Conservation (phyloP, 30 jellyfish, hydroid and myxozoan species). For the Turritopsis dohrnii region DNA sequence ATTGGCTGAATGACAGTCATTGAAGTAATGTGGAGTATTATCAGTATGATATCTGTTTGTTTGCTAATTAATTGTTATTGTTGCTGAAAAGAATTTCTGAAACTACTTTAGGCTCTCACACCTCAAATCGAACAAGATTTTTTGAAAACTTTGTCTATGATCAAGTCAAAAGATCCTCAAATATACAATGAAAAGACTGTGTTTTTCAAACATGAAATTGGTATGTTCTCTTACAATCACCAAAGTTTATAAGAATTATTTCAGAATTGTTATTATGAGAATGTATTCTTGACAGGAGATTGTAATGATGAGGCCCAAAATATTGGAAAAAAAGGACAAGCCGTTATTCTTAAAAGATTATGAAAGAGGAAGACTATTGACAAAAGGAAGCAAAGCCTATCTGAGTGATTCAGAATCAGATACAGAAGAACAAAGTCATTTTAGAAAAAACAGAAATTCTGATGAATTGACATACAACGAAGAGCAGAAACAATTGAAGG, state of each 20-base stretch:
- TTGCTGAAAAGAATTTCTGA: not conserved
- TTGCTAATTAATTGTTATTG: not conserved
- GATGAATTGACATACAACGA: conserved; percentile 58
- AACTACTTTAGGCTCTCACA: conserved; percentile 58
- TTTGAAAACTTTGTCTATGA: conserved; percentile 61
- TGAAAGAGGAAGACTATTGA: conserved; percentile 58
- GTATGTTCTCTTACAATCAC: not conserved
- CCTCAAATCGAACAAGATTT: conserved; percentile 75
- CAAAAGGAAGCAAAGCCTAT: conserved; percentile 74
- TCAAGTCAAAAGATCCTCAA: conserved; percentile 65
- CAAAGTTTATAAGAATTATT: not conserved
- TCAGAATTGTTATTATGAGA: not conserved
- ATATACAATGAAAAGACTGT: conserved; percentile 48
- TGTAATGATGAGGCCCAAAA: not conserved
- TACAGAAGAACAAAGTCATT: conserved; percentile 20
- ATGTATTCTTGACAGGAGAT: not conserved
- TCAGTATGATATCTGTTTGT: not conserved
- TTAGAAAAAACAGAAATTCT: not conserved
- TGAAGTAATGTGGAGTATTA: not conserved
- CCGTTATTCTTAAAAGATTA: conserved; percentile 67
- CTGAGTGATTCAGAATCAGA: conserved; percentile 86
- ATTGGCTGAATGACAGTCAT: too few species aligned
- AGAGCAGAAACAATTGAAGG: conserved; percentile 65
- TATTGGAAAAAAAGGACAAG: conserved; percentile 20
- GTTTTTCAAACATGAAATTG: conserved; percentile 32